A percentile compares a stretch with the other conserved stretches of the same genome.
phyloP scores from a whole-genome alignment of 2,888 invertebrate genomes.

The Archips xylosteana region DNA sequence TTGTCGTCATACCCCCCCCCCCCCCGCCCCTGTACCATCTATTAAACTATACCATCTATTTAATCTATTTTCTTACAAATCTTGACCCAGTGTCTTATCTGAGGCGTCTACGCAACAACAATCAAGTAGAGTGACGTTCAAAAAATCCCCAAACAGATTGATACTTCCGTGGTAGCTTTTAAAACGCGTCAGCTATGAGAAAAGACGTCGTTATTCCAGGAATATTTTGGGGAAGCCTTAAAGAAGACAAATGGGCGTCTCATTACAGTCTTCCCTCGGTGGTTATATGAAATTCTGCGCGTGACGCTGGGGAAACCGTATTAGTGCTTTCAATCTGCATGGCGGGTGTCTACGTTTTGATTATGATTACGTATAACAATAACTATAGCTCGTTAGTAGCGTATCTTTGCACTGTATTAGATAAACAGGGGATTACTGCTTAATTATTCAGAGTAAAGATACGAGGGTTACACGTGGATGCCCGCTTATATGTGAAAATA shows the following conservation, averaged over 20 bases:
- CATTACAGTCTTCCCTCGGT: conserved; percentile 60
- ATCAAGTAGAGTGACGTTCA: conserved; percentile 10
- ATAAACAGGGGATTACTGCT: background rate
- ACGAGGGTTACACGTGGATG: background rate
- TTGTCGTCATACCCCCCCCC: too few species aligned
- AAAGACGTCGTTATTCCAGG: conserved; percentile 50
- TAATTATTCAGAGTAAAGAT: background rate
- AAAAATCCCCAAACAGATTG: conserved; percentile 29
- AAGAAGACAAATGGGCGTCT: conserved; percentile 73
- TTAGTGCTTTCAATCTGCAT: conserved; percentile 61
- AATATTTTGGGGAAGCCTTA: conserved; percentile 71
- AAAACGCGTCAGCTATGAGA: conserved; percentile 39
- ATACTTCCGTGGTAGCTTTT: conserved; percentile 36
- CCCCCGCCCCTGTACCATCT: too few species aligned
- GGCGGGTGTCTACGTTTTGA: conserved; percentile 48
- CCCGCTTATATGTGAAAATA: background rate
- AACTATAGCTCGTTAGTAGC: background rate
- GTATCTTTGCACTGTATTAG: background rate
- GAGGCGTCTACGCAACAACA: conserved; percentile 1
- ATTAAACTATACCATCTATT: too few species aligned
- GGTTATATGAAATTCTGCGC: conserved; percentile 62
- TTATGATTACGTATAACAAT: conserved; percentile 25
- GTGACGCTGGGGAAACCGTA: conserved; percentile 61
- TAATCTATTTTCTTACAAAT: background rate
- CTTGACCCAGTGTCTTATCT: background rate